Percentiles rank a stretch among this genome's conserved stretches.
These are phyloP conservation scores for Camponotus floridanus DNA, from an alignment of 1,140 invertebrate genomes.

Conservation along the genomic window DNA sequence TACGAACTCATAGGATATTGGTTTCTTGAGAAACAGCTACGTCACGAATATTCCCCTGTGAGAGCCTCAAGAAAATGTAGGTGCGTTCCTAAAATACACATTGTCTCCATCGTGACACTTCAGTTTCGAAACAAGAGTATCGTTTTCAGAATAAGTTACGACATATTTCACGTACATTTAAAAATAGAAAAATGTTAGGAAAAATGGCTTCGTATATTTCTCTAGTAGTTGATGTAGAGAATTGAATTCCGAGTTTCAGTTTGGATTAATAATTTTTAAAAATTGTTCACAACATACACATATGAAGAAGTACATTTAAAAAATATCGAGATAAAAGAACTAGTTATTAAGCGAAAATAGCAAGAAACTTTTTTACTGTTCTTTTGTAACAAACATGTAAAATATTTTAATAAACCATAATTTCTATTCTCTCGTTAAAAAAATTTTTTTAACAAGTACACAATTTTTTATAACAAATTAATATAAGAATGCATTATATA, in stretches of 20 bases:
- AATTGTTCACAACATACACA: background rate
- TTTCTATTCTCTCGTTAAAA: background rate
- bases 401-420: background rate
- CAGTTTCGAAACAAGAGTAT: constrained; percentile 48
- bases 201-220: background rate
- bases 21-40: constrained; percentile 36
- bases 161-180: constrained; percentile 35
- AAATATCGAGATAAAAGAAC: too few species aligned
- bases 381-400: background rate
- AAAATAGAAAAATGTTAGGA: constrained; percentile 38
- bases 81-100: constrained; percentile 50
- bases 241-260: constrained; percentile 16
- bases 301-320: too few species aligned
- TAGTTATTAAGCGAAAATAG: background rate
- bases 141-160: constrained; percentile 49
- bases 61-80: constrained; percentile 4
- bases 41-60: constrained; percentile 24
- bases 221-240: constrained; percentile 2
- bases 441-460: background rate
- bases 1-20: constrained; percentile 50
- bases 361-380: background rate
- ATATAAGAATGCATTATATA: background rate
- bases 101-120: constrained; percentile 40
- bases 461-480: background rate
- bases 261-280: constrained; percentile 21